A percentile compares a stretch with the other conserved stretches of the same genome.
Conservation (phyloP, 2,888 invertebrate species). For the Anorthoa munda region DNA sequence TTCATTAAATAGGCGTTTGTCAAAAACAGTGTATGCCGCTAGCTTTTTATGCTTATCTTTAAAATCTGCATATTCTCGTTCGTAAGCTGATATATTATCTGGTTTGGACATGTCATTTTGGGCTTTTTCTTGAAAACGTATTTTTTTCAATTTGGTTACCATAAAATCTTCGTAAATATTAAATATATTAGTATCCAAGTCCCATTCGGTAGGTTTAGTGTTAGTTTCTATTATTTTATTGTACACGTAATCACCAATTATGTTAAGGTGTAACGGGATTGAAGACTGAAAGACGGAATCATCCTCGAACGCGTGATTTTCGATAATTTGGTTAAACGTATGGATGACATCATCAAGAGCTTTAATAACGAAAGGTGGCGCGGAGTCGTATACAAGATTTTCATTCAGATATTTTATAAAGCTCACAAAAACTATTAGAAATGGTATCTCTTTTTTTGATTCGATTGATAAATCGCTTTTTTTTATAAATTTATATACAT, state of each 20-base stretch:
- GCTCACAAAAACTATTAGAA: neutral
- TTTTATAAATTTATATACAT: neutral
- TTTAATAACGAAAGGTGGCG: neutral
- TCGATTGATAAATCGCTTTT: neutral
- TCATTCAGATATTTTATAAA: neutral
- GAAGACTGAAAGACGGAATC: too few relatives aligned
- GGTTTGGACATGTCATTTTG: conserved; percentile 16
- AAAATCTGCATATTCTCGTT: neutral
- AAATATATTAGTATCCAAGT: neutral
- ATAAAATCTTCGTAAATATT: conserved; percentile 1
- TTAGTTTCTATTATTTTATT: conserved; percentile 10
- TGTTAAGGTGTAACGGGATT: conserved; percentile 35
- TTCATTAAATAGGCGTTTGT: neutral
- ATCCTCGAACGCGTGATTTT: neutral
- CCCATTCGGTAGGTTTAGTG: neutral
- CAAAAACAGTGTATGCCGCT: conserved; percentile 9
- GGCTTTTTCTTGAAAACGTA: conserved; percentile 9
- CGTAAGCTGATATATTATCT: neutral
- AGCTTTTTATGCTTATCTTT: conserved; percentile 15
- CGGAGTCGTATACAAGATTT: neutral
- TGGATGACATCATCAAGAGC: too few relatives aligned
- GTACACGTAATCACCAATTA: conserved; percentile 33
- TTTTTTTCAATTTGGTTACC: neutral
- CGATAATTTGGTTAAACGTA: fast-evolving
- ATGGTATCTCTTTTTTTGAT: neutral